A percentile compares a stretch with the other conserved stretches of the same genome.
Evolutionary conservation across 2,797 vertebrate species (phyloP).

Genomic region (Sus cebifrons): DNA sequence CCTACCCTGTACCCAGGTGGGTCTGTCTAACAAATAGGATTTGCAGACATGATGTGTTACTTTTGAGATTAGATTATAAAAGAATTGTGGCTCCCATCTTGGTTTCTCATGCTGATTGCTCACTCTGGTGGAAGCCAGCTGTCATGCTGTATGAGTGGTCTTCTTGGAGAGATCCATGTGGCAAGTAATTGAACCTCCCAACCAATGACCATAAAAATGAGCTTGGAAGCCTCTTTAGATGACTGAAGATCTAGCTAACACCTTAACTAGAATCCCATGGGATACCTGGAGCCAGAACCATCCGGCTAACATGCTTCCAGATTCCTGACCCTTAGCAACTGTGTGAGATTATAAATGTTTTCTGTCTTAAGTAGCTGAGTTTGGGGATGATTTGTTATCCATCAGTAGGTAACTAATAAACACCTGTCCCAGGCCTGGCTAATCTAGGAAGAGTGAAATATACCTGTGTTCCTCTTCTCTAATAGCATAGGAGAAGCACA

Average conservation of each 20-base stretch:
- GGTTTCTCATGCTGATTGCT: not conserved
- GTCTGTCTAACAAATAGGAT: not conserved
- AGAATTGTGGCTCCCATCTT: not conserved
- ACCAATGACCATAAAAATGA: not conserved
- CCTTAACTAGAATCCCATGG: not conserved
- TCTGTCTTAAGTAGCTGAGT: not conserved
- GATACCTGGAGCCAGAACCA: not conserved
- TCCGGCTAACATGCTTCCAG: not conserved
- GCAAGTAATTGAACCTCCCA: conserved; percentile 7
- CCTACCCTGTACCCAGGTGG: not conserved
- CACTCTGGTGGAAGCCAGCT: not conserved
- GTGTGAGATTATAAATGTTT: not conserved
- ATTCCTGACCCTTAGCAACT: conserved; percentile 35
- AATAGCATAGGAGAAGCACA: not conserved
- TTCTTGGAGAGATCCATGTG: not conserved
- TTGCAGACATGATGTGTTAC: not conserved
- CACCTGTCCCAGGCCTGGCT: not conserved
- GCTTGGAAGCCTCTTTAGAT: not conserved
- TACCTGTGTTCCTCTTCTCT: not conserved
- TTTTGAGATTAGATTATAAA: conserved; percentile 14
- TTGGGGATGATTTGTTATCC: conserved; percentile 4
- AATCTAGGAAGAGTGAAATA: not conserved
- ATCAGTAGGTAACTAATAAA: not conserved
- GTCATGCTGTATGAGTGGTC: not conserved
- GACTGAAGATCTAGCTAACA: not conserved